These are phyloP conservation scores for Chamaetylas fuelleborni DNA, from an alignment of 2,113 vertebrate species.

Conservation along the genomic window DNA sequence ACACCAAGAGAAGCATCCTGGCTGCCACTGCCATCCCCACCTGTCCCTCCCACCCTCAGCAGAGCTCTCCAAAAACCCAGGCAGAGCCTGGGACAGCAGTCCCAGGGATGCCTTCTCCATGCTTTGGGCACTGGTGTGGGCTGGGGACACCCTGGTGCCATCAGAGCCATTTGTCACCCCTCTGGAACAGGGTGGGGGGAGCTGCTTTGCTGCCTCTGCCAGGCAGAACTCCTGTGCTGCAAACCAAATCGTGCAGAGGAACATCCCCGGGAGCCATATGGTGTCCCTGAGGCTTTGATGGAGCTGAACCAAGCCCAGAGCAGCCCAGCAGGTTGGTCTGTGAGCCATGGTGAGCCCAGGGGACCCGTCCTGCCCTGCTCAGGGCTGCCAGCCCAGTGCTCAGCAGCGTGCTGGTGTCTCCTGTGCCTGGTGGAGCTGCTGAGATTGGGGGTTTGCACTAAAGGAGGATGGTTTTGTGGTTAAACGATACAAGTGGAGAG, in stretches of 20 bases:
- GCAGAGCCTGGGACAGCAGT: neutral
- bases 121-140: neutral
- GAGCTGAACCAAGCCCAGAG: neutral
- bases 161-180: neutral
- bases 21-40: neutral
- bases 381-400: fast-evolving
- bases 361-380: neutral
- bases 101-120: neutral
- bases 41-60: neutral
- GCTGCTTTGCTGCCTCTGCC: neutral
- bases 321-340: neutral
- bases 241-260: neutral
- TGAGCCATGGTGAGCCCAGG: fast-evolving
- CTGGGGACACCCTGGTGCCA: neutral
- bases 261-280: neutral
- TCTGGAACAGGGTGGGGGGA: neutral
- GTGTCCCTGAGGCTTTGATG: neutral
- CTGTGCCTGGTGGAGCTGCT: neutral
- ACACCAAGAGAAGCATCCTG: neutral
- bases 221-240: neutral
- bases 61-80: fast-evolving
- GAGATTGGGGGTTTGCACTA: fast-evolving
- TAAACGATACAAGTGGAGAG: neutral
- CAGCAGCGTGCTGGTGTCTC: neutral
- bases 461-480: neutral